These are phyloP conservation scores for Branchellion lobata DNA, from an alignment of 2,888 invertebrate species.

Conservation along the genomic window DNA sequence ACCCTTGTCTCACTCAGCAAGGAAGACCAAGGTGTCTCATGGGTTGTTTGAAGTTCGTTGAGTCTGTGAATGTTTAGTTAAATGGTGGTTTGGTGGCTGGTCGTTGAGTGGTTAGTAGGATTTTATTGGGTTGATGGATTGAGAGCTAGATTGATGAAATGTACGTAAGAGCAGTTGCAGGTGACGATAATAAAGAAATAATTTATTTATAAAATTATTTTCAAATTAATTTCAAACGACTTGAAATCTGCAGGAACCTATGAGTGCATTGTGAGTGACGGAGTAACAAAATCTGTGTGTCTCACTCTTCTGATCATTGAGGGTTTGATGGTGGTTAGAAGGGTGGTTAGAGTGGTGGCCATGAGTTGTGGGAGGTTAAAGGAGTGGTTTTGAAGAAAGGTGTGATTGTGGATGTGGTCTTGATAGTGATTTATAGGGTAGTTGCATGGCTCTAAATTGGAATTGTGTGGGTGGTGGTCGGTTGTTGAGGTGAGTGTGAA, in stretches of 20 bases:
- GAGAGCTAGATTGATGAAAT: too few relatives aligned
- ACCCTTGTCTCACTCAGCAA: constrained; percentile 83
- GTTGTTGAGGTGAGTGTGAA: too few relatives aligned
- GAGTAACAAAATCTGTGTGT: constrained; percentile 87
- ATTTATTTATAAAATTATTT: too few relatives aligned
- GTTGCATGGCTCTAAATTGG: background rate
- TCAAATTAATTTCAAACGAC: too few relatives aligned
- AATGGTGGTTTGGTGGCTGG: background rate
- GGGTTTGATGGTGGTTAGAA: constrained; percentile 56
- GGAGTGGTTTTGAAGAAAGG: background rate
- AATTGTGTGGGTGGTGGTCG: background rate
- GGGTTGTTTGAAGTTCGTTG: too few relatives aligned
- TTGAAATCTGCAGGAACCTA: constrained; percentile 69
- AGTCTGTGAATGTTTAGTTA: constrained; percentile 59
- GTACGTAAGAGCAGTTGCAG: too few relatives aligned
- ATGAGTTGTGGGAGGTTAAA: too few relatives aligned
- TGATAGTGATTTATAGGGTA: background rate
- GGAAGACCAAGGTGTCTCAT: constrained; percentile 81
- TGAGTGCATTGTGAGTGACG: constrained; percentile 90
- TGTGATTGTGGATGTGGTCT: background rate
- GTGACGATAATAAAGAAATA: too few relatives aligned
- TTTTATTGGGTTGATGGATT: too few relatives aligned
- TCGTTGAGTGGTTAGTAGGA: too few relatives aligned
- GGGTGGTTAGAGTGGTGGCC: too few relatives aligned
- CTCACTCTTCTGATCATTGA: constrained; percentile 65